Conservation (phyloP, 2,113 vertebrate species). For the Manacus vitellinus region DNA sequence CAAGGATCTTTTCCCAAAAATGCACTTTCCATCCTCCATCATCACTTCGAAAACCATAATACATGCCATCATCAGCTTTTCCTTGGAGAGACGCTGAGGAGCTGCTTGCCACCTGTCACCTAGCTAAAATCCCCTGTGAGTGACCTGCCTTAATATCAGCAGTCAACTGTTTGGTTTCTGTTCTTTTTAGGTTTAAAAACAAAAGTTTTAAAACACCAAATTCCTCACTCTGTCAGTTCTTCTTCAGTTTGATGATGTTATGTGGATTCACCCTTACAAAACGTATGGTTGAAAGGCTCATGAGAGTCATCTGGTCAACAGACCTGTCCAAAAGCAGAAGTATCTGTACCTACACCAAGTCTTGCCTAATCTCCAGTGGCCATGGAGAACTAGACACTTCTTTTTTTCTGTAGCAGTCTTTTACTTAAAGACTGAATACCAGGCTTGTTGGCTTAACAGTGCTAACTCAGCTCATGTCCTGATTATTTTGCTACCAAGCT, state of each 20-base stretch:
- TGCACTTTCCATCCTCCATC: neutral
- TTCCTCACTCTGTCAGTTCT: neutral
- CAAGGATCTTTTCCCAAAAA: neutral
- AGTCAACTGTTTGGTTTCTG: neutral
- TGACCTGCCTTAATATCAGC: neutral
- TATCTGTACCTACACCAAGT: neutral
- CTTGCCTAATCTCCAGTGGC: neutral
- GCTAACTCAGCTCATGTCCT: neutral
- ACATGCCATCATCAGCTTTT: neutral
- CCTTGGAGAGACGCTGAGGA: neutral
- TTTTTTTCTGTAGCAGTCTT: neutral
- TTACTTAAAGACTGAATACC: neutral
- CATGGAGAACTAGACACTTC: neutral
- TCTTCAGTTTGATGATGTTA: neutral
- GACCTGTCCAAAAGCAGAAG: neutral
- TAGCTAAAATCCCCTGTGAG: neutral
- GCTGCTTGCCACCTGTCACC: neutral
- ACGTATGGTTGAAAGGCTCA: neutral
- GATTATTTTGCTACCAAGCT: neutral
- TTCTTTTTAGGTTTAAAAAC: neutral
- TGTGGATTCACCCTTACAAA: neutral
- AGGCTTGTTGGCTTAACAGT: neutral
- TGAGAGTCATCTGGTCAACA: neutral
- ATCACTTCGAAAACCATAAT: neutral
- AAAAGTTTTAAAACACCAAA: neutral